These are phyloP conservation scores for Cladorhizidae sp. DNA, from an alignment of 37 sponge, comb jelly and placozoan species.

Conservation along the genomic window DNA sequence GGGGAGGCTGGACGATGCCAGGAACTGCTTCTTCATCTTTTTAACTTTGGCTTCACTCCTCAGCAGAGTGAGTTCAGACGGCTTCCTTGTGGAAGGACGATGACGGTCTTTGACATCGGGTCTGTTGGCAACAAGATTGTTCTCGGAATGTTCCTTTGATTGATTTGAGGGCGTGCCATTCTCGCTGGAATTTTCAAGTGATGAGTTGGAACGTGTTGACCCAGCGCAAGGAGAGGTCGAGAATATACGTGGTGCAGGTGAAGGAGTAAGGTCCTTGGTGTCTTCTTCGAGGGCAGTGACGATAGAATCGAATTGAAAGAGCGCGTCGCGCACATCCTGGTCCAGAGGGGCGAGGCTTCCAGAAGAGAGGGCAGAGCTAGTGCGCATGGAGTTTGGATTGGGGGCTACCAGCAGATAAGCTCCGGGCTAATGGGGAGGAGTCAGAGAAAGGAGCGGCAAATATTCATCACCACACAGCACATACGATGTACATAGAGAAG, in stretches of 20 bases:
- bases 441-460: no score
- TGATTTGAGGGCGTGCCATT: neutral
- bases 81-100: neutral
- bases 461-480: no score
- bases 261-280: neutral
- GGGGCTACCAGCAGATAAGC: no score
- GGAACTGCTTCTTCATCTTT: conserved; percentile 20
- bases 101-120: neutral
- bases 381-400: neutral
- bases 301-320: conserved; percentile 47
- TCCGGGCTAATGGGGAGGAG: no score
- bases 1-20: neutral
- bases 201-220: neutral
- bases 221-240: no score
- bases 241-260: neutral
- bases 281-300: conserved; percentile 23
- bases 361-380: neutral
- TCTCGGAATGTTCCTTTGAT: neutral
- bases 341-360: conserved; percentile 5
- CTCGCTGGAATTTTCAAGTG: neutral
- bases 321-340: conserved; percentile 19
- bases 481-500: no score
- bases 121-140: neutral
- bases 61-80: conserved; percentile 4
- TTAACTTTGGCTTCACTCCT: conserved; percentile 18